Conservation (phyloP, 2,797 vertebrate species). For the Spondyliosoma cantharus region DNA sequence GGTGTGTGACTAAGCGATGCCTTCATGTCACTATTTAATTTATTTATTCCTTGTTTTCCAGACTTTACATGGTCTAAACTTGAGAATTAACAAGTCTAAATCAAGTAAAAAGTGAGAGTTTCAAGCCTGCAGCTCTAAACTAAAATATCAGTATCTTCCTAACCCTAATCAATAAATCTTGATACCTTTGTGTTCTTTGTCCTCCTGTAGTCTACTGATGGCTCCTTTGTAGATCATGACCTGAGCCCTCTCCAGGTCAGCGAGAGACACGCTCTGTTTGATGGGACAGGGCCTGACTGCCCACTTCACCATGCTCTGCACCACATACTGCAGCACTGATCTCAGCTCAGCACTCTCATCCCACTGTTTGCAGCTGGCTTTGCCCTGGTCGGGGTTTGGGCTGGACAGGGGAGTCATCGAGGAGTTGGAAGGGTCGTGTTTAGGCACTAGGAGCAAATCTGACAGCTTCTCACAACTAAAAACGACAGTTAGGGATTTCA, state of each 20-base stretch:
- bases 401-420: slow-evolving; percentile 55
- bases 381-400: slow-evolving; percentile 70
- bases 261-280: slow-evolving; percentile 82
- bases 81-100: background rate
- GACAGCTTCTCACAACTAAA: slow-evolving; percentile 85
- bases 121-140: background rate
- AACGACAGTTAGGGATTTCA: slow-evolving; percentile 85
- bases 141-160: background rate
- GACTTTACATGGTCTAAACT: background rate
- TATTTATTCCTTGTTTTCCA: background rate
- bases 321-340: slow-evolving; percentile 86
- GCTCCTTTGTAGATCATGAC: slow-evolving; percentile 87
- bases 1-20: background rate
- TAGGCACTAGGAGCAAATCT: slow-evolving; percentile 81
- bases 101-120: background rate
- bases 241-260: slow-evolving; percentile 87
- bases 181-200: slow-evolving; percentile 84
- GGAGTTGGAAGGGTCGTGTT: slow-evolving; percentile 55
- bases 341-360: slow-evolving; percentile 82
- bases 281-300: slow-evolving; percentile 86
- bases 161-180: background rate
- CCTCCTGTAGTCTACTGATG: slow-evolving; percentile 79
- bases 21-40: background rate
- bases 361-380: slow-evolving; percentile 57
- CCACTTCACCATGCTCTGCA: slow-evolving; percentile 90